These are phyloP conservation scores for Pantherophis alleghaniensis DNA, from an alignment of 2,797 vertebrate genomes.

Conservation along the genomic window DNA sequence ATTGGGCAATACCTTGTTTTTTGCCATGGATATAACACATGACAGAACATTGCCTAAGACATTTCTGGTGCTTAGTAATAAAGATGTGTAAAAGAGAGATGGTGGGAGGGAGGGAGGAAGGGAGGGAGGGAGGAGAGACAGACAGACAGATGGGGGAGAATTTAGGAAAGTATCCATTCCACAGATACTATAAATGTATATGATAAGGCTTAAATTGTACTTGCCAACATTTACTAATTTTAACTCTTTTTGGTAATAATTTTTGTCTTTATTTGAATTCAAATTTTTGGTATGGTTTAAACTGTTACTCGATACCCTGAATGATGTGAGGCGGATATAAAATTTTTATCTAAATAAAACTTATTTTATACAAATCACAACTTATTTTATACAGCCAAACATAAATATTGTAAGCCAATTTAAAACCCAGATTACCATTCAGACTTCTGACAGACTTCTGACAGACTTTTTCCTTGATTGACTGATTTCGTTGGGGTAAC, in stretches of 20 bases:
- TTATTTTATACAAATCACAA: not conserved
- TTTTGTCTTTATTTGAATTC: no score
- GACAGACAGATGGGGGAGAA: not conserved
- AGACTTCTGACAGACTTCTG: conserved; percentile 21
- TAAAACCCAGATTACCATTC: conserved; percentile 32
- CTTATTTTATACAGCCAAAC: not conserved
- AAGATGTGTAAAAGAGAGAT: not conserved
- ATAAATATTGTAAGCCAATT: not conserved
- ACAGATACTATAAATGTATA: not conserved
- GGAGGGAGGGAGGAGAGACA: no score
- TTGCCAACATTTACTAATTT: not conserved
- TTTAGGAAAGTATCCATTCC: not conserved
- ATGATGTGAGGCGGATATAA: not conserved
- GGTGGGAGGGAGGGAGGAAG: no score
- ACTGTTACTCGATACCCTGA: no score
- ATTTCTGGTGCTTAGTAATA: conserved; percentile 12
- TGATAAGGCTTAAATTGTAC: not conserved
- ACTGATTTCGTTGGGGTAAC: conserved; percentile 18
- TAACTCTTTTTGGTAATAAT: not conserved
- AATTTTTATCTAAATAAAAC: not conserved
- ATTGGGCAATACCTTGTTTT: not conserved
- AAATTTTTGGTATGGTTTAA: no score
- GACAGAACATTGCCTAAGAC: not conserved
- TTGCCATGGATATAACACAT: conserved; percentile 28
- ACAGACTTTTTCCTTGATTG: conserved; percentile 48